phyloP scores from a whole-genome alignment of 2,888 invertebrate genomes.

The Drosophila colorata region DNA sequence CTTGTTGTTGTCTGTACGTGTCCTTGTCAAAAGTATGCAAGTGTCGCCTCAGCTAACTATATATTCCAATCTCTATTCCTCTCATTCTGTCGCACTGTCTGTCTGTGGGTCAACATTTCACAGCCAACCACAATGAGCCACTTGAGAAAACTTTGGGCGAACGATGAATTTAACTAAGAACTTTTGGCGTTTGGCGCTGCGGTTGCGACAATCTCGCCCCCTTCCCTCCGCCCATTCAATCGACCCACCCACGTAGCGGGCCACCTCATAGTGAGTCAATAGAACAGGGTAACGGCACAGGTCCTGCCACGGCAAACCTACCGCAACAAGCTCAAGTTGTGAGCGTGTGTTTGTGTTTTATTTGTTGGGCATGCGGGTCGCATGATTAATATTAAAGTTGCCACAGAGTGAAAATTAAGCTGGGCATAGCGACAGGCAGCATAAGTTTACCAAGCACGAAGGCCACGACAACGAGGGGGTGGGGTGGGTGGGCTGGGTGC shows the following conservation, averaged over 20 bases:
- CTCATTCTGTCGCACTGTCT: slow-evolving; percentile 13
- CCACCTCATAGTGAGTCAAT: slow-evolving; percentile 45
- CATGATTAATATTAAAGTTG: slow-evolving; percentile 79
- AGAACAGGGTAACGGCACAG: slow-evolving; percentile 21
- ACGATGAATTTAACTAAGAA: slow-evolving; percentile 77
- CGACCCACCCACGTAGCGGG: slow-evolving; percentile 2
- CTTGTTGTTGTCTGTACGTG: slow-evolving; percentile 32
- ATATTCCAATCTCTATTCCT: slow-evolving; percentile 11
- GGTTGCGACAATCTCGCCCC: slow-evolving; percentile 26
- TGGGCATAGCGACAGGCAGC: slow-evolving; percentile 55
- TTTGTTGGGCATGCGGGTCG: slow-evolving; percentile 67
- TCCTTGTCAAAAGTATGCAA: slow-evolving; percentile 65
- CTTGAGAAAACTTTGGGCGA: slow-evolving; percentile 69
- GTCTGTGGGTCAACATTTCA: slow-evolving; percentile 71
- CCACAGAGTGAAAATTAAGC: slow-evolving; percentile 72
- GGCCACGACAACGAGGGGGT: background rate
- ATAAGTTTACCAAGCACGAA: slow-evolving; percentile 63
- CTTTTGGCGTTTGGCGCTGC: slow-evolving; percentile 75
- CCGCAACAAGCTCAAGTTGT: slow-evolving; percentile 37
- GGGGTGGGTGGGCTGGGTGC: background rate
- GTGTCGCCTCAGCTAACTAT: slow-evolving; percentile 60
- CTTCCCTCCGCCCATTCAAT: background rate
- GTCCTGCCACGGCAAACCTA: slow-evolving; percentile 35
- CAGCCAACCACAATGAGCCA: slow-evolving; percentile 75
- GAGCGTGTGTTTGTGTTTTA: slow-evolving; percentile 42